Evolutionary conservation across 2,888 invertebrate species (phyloP).

Genomic region (Eupithecia centaureata): DNA sequence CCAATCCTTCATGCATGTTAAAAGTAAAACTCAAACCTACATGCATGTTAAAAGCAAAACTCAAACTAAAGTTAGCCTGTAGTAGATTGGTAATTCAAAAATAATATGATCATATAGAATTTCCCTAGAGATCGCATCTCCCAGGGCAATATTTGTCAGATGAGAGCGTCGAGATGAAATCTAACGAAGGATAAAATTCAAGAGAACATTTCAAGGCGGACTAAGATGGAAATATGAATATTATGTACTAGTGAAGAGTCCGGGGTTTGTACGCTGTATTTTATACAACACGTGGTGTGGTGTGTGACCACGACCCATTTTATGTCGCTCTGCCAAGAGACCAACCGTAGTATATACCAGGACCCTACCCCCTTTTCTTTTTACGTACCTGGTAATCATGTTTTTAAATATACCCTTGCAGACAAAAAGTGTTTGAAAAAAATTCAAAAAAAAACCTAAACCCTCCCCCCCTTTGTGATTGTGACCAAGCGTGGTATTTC

Average conservation of each 20-base stretch:
- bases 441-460: no score
- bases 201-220: background rate
- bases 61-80: background rate
- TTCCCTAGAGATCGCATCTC: background rate
- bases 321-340: no score
- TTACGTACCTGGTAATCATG: no score
- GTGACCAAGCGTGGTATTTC: no score
- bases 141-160: background rate
- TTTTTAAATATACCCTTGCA: no score
- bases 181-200: slow-evolving; percentile 2
- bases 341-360: no score
- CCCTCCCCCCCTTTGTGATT: no score
- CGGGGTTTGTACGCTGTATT: background rate
- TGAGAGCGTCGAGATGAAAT: background rate
- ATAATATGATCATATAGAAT: background rate
- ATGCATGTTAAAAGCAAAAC: background rate
- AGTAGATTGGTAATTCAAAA: background rate
- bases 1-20: background rate
- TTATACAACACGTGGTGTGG: no score
- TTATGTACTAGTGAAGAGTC: background rate
- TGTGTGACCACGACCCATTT: no score
- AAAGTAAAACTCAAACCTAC: background rate
- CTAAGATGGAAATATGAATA: background rate
- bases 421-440: no score
- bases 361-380: no score